These are phyloP conservation scores for Hyphantria cunea DNA, from an alignment of 1,140 invertebrate species.

Conservation along the genomic window DNA sequence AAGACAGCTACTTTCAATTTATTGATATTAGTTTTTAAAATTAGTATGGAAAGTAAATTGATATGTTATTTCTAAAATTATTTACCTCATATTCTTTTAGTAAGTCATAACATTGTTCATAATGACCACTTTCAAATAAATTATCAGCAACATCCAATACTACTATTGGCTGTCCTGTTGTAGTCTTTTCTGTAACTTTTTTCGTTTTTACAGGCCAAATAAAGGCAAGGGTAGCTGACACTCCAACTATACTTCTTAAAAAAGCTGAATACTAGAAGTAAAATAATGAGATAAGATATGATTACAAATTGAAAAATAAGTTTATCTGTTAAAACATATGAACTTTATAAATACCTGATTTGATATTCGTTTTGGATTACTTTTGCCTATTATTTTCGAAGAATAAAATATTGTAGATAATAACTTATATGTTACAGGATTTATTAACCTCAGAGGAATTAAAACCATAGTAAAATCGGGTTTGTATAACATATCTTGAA, in stretches of 20 bases:
- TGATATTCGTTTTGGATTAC: neutral
- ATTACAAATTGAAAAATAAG: neutral
- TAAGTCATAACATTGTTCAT: constrained; percentile 72
- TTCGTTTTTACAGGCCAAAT: constrained; percentile 63
- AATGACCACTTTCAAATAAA: constrained; percentile 76
- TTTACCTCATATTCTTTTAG: constrained; percentile 56
- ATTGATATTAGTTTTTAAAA: no score
- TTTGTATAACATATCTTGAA: no score
- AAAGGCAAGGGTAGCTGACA: constrained; percentile 39
- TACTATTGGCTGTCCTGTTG: constrained; percentile 8
- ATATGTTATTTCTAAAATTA: no score
- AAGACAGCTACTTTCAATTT: no score
- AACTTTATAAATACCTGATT: constrained; percentile 1
- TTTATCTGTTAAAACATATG: neutral
- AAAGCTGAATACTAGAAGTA: constrained; percentile 16
- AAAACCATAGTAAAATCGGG: neutral
- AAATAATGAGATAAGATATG: no score
- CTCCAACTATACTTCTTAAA: constrained; percentile 7
- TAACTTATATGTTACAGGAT: constrained; percentile 11
- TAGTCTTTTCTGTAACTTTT: constrained; percentile 33
- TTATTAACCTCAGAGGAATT: neutral
- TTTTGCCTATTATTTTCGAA: constrained; percentile 2
- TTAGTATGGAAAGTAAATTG: no score
- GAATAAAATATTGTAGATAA: constrained; percentile 2
- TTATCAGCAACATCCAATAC: constrained; percentile 68